Evolutionary conservation across 2,797 vertebrate species (phyloP), one percentile per base, ranked within the genome.

Genomic region (Adelosebastes latens): DNA sequence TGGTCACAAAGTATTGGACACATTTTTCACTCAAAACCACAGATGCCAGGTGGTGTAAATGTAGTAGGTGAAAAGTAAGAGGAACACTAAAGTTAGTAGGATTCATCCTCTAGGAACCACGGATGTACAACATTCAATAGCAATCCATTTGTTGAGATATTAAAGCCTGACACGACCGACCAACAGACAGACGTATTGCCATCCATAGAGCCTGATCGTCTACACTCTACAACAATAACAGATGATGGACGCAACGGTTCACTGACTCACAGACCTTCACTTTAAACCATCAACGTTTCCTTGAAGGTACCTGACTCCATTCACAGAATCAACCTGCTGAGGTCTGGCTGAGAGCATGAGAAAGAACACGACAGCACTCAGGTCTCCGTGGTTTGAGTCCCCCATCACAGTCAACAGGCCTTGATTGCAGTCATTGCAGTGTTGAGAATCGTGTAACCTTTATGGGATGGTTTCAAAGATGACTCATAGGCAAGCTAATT

Each of bases 381-480:
- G 87, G 77, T 87, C 75, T 84, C 70, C 85, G 91, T 92, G 92
- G 93, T 94, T 91, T 58, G 53, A 90, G 80, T 80, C 77, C 49
- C 79, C 81, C 77, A 83, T 88, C 78, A 60, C 83, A 90, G 83
- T 82, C 86, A 92, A 86, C 88, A 86, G 87, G 53, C 88, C 90
- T 88, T 83, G 77, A 91, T 88, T 92, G 89, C 92, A 93, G 91
- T 95, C 93, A 92, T 95, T 95, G 92, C 39, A 42, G 95, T 93
- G 93, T 96, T 96, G 96, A 96, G 96, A 96, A 96, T 95, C 95
- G 58, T 94, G 95, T 96, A 98, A 98, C 97, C 97, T 99, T 98
- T 97, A 96, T 91, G 94, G 95, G 93, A 96, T 92, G 94, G 96
- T 96, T 98, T 96, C 96, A 95, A 94, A 95, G 95, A 96, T 99